These are phyloP conservation scores for Rhopalosiphum nymphaeae DNA, from an alignment of 2,888 invertebrate species.

Conservation along the genomic window DNA sequence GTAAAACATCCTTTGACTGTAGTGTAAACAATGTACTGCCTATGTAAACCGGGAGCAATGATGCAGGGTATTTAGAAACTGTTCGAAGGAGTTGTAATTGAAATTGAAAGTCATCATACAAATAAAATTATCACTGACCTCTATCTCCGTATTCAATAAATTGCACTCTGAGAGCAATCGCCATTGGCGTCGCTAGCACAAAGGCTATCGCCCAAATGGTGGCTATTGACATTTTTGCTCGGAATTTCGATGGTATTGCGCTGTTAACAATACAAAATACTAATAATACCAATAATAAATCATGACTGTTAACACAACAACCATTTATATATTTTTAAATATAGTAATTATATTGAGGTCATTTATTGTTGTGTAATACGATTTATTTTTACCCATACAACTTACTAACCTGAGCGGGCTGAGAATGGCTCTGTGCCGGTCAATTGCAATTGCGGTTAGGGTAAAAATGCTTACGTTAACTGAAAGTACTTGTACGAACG, in stretches of 20 bases:
- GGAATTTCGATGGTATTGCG: slow-evolving; percentile 80
- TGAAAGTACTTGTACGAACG: slow-evolving; percentile 87
- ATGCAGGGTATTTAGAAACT: neutral
- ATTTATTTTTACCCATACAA: neutral
- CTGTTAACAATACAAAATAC: slow-evolving; percentile 70
- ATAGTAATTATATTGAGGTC: neutral
- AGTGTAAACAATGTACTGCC: neutral
- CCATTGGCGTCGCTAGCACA: slow-evolving; percentile 79
- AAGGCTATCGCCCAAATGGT: slow-evolving; percentile 82
- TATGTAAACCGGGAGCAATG: neutral
- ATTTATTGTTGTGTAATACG: neutral
- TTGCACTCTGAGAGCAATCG: slow-evolving; percentile 75
- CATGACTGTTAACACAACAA: neutral
- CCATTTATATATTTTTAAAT: neutral
- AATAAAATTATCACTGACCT: slow-evolving; percentile 66
- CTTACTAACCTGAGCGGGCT: slow-evolving; percentile 78
- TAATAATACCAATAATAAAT: neutral
- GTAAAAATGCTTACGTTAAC: slow-evolving; percentile 93
- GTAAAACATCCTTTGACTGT: neutral
- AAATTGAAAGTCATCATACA: neutral
- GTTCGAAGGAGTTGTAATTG: neutral
- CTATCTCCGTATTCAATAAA: slow-evolving; percentile 70
- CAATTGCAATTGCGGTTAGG: slow-evolving; percentile 87
- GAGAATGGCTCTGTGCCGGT: slow-evolving; percentile 84
- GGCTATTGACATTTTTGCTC: slow-evolving; percentile 81